Percentiles rank a stretch among this genome's conserved stretches.
phyloP scores from a whole-genome alignment of 2,888 invertebrate genomes.

The Dascillus cervinus region DNA sequence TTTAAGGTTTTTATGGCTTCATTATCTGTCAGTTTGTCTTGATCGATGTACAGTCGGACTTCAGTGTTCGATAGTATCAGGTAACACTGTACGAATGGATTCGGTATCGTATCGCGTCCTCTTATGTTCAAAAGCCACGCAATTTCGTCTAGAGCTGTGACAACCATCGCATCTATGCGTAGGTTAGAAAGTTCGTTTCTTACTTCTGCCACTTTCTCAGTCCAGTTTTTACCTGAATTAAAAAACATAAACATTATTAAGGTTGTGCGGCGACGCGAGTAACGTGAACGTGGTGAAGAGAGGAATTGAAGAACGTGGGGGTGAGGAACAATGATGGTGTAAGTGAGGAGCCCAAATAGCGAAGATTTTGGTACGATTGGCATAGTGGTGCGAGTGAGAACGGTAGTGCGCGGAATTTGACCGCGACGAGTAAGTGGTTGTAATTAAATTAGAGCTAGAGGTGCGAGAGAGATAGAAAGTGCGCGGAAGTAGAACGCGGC shows the following conservation, averaged over 20 bases:
- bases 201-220: slow-evolving; percentile 62
- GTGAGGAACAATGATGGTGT: no score
- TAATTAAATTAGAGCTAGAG: no score
- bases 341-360: no score
- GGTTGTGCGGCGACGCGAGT: no score
- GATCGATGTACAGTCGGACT: slow-evolving; percentile 63
- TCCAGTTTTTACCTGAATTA: slow-evolving; percentile 58
- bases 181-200: slow-evolving; percentile 53
- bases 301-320: no score
- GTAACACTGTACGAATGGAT: slow-evolving; percentile 73
- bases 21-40: slow-evolving; percentile 49
- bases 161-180: slow-evolving; percentile 69
- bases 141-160: slow-evolving; percentile 81
- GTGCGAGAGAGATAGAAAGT: no score
- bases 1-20: slow-evolving; percentile 43
- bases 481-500: no score
- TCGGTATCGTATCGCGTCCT: slow-evolving; percentile 75
- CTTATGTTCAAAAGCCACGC: slow-evolving; percentile 85
- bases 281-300: no score
- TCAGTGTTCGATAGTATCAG: slow-evolving; percentile 58
- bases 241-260: neutral
- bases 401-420: no score
- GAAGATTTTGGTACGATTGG: no score
- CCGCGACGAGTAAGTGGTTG: no score
- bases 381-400: no score